Base-by-base conservation (phyloP, 2,797 vertebrate species). In the Chaetodon trifasciatus region DNA sequence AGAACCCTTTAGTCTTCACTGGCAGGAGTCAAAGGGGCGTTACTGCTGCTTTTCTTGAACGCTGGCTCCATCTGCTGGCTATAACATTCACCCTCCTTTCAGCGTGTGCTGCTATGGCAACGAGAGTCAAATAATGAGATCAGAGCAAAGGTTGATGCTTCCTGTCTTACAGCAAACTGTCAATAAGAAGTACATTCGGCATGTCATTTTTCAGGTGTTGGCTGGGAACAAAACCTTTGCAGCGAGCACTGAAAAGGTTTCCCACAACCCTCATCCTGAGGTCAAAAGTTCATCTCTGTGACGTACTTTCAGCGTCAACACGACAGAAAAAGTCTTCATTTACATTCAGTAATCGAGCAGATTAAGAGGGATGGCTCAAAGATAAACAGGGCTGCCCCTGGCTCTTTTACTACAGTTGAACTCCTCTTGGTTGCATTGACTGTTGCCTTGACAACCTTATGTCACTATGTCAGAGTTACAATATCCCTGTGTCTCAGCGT, bases 51-150 rank as follows among this genome's bases (percentile, higher is more conserved):
- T 90, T 87, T 50, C 70, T 86, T 92, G 83, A 80, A 83, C 67
- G 5, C 65, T 89, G 74, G 91, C 87, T 50, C 93, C 93, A 90
- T 86, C 93, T 95, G 79, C 89, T 93, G 93, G 91, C 66, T 17
- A 11, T 10, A 40, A 19, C 15, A 3, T n/a, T n/a, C 28, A 49
- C n/a, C 10, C 8, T 68, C 37, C 5, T 53, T 4, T 55, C 21
- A 42, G 8, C 19, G 0, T 60, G 35, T 32, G 28, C 19, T 42
- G 10, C 49, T 21, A 21, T 0, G 17, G 17, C 40, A 75, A 70
- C 57, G 10, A 58, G 21, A 60, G 24, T 21, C 13, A 49, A 69
- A 70, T 46, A n/a, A 70, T 55, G 37, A 19, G 9, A 32, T 64
- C 44, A 19, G 37, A 72, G 24, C 40, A 61, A 63, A 67, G 9